phyloP scores from a whole-genome alignment of 2,113 vertebrate species.

The Clinocottus analis region DNA sequence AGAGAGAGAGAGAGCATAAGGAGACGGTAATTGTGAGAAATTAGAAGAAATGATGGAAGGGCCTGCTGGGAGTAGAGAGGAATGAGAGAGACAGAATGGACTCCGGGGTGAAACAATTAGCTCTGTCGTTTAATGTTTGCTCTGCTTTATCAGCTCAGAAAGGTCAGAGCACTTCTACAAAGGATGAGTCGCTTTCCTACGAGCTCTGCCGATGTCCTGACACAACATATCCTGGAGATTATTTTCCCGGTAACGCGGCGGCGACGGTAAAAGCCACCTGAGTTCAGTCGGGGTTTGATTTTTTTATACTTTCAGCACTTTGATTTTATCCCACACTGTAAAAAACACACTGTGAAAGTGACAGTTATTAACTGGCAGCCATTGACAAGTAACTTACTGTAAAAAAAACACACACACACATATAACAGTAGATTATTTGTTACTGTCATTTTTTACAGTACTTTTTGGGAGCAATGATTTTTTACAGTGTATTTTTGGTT shows the following conservation, averaged over 20 bases:
- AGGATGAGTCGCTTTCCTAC: constrained; percentile 25
- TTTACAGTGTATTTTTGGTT: too few relatives aligned
- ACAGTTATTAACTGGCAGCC: too few relatives aligned
- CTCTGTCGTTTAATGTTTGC: constrained; percentile 61
- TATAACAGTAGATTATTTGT: too few relatives aligned
- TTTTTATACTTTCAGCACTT: not conserved
- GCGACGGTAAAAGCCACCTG: not conserved
- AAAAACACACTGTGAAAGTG: too few relatives aligned
- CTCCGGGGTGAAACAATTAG: constrained; percentile 65
- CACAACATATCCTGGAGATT: constrained; percentile 25
- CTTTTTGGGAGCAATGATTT: too few relatives aligned
- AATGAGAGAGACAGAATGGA: constrained; percentile 56
- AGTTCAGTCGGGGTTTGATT: not conserved
- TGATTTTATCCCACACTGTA: too few relatives aligned
- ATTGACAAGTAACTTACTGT: too few relatives aligned
- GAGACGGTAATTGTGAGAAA: constrained; percentile 73
- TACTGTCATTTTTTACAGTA: too few relatives aligned
- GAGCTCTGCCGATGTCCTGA: not conserved
- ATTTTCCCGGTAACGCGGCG: too few relatives aligned
- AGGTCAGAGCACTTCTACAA: constrained; percentile 49
- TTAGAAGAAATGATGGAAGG: constrained; percentile 74
- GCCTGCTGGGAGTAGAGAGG: constrained; percentile 50
- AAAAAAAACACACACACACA: too few relatives aligned
- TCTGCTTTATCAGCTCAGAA: constrained; percentile 52
- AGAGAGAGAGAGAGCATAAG: constrained; percentile 57